Evolutionary conservation across 2,797 vertebrate species (phyloP).

Genomic region (Cyprinella venusta): DNA sequence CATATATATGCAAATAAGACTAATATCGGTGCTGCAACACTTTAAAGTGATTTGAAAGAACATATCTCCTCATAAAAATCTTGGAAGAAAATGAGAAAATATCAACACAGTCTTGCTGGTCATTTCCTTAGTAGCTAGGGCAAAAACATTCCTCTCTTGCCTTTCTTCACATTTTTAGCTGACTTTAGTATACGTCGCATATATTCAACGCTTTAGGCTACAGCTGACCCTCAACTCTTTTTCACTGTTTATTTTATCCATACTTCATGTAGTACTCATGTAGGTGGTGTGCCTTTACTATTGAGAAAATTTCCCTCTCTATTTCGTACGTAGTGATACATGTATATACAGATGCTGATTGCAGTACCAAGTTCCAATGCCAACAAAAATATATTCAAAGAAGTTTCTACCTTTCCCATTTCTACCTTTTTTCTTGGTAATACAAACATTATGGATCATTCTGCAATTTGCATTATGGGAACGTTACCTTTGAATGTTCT

Average conservation of each 20-base stretch:
- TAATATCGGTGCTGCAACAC: constrained; percentile 10
- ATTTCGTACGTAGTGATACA: too few species aligned
- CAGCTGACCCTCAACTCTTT: too few species aligned
- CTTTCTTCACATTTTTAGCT: background rate
- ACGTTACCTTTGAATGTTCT: too few species aligned
- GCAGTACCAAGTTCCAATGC: background rate
- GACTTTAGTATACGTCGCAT: background rate
- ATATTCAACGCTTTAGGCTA: too few species aligned
- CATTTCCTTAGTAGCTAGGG: background rate
- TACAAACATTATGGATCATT: too few species aligned
- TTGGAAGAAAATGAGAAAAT: constrained; percentile 17
- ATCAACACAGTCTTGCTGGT: background rate
- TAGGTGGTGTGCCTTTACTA: too few species aligned
- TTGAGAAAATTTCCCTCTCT: too few species aligned
- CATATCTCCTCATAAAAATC: constrained; percentile 5
- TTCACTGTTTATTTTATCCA: too few species aligned
- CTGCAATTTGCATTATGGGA: too few species aligned
- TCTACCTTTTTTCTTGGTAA: too few species aligned
- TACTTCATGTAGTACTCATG: too few species aligned
- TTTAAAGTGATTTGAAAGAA: constrained; percentile 18
- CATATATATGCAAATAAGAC: constrained; percentile 33
- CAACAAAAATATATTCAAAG: background rate
- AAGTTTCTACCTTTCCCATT: background rate
- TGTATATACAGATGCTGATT: background rate
- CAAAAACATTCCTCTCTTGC: background rate